These are phyloP conservation scores for Pogonus chalceus DNA, from an alignment of 1,140 invertebrate species.

Conservation along the genomic window DNA sequence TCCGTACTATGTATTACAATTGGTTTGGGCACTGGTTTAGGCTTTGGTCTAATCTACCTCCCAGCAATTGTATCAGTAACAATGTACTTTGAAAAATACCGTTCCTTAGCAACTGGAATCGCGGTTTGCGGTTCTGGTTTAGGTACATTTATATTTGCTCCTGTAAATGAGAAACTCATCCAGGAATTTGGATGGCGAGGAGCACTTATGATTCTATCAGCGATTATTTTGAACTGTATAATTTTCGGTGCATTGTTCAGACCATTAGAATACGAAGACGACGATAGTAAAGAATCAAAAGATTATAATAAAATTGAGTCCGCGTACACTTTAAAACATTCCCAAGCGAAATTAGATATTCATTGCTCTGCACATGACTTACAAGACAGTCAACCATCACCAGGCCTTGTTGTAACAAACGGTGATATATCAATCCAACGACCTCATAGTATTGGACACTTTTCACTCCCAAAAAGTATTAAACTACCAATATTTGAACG, in stretches of 20 bases:
- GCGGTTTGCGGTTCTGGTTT: conserved; percentile 90
- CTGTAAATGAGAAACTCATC: conserved; percentile 59
- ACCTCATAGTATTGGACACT: conserved; percentile 44
- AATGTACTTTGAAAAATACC: conserved; percentile 84
- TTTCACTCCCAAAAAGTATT: conserved; percentile 26
- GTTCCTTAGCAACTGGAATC: conserved; percentile 86
- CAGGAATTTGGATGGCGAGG: conserved; percentile 55
- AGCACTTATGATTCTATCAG: conserved; percentile 70
- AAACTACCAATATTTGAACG: conserved; percentile 18
- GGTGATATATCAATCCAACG: conserved; percentile 26
- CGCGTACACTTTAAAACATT: conserved; percentile 28
- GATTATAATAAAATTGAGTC: background rate
- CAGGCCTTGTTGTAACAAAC: conserved; percentile 10
- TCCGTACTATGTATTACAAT: conserved; percentile 78
- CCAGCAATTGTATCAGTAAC: conserved; percentile 92
- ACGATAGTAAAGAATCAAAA: conserved; percentile 19
- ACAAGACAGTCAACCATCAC: background rate
- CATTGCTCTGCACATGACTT: conserved; percentile 26
- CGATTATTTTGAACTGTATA: conserved; percentile 69
- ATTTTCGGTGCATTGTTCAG: conserved; percentile 76
- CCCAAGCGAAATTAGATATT: conserved; percentile 24
- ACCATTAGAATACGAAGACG: conserved; percentile 44
- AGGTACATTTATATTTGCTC: conserved; percentile 76
- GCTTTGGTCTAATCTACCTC: conserved; percentile 88
- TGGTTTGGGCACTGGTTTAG: conserved; percentile 79